phyloP scores from a whole-genome alignment of 2,888 invertebrate genomes.

The Caenorhabditis sp. region DNA sequence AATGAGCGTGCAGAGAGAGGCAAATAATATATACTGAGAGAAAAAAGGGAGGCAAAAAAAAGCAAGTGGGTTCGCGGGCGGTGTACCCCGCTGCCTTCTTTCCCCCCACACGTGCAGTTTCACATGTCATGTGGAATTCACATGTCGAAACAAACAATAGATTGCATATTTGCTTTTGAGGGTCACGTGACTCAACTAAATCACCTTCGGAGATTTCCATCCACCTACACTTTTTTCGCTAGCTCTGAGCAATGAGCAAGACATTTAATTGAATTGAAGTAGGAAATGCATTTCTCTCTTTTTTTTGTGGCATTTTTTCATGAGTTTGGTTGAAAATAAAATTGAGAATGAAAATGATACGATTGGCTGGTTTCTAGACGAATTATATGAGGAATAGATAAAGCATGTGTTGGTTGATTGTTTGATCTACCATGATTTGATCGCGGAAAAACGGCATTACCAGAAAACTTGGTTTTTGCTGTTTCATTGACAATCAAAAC shows the following conservation, averaged over 20 bases:
- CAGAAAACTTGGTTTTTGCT: too few species aligned
- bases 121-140: conserved; percentile 29
- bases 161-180: not conserved
- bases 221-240: too few species aligned
- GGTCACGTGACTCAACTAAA: not conserved
- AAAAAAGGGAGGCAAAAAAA: not conserved
- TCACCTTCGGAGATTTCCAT: not conserved
- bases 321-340: too few species aligned
- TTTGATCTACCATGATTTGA: too few species aligned
- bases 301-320: too few species aligned
- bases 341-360: too few species aligned
- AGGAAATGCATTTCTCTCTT: too few species aligned
- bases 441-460: too few species aligned
- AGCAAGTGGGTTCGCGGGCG: conserved; percentile 17
- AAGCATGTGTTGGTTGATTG: too few species aligned
- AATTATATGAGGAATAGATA: too few species aligned
- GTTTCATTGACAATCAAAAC: too few species aligned
- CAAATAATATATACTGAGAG: not conserved
- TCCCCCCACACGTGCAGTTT: conserved; percentile 23
- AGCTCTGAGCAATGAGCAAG: not conserved
- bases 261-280: not conserved
- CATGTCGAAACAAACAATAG: conserved; percentile 7
- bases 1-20: not conserved
- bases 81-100: not conserved
- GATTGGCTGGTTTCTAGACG: too few species aligned